These are phyloP conservation scores for Trigoniulus corallinus DNA, from an alignment of 1,140 invertebrate species.

Conservation along the genomic window DNA sequence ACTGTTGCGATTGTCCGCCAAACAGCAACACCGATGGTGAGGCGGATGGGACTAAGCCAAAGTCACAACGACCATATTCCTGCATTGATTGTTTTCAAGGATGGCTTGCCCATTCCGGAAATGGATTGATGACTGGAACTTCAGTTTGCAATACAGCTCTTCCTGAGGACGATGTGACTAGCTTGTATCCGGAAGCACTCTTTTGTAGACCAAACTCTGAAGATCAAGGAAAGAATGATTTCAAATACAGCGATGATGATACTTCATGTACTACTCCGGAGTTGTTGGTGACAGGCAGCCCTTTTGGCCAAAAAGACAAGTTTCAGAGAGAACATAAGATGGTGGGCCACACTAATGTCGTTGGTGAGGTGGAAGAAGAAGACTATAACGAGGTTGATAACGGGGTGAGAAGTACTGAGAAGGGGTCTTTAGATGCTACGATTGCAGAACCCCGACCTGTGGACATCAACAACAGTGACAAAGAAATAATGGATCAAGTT, in stretches of 20 bases:
- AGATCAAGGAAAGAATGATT: not conserved
- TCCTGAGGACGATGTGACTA: not conserved
- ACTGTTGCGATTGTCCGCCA: conserved; percentile 22
- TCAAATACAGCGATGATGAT: not conserved
- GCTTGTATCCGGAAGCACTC: not conserved
- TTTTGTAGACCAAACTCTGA: not conserved
- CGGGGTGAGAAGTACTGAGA: not conserved
- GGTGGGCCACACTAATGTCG: not conserved
- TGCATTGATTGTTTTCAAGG: too few species aligned
- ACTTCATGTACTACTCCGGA: not conserved
- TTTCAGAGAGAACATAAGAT: not conserved
- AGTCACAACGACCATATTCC: not conserved
- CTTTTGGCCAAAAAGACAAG: not conserved
- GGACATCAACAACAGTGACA: conserved; percentile 12
- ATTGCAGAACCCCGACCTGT: not conserved
- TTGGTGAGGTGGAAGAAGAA: not conserved
- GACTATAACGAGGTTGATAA: not conserved
- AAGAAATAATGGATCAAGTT: not conserved
- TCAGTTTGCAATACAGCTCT: not conserved
- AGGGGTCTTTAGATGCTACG: not conserved
- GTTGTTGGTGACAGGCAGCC: too few species aligned
- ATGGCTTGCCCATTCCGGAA: too few species aligned
- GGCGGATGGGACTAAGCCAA: not conserved
- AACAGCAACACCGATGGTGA: not conserved
- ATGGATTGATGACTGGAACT: too few species aligned